Conservation (phyloP, 2,888 invertebrate species). For the Celastrina argiolus region DNA sequence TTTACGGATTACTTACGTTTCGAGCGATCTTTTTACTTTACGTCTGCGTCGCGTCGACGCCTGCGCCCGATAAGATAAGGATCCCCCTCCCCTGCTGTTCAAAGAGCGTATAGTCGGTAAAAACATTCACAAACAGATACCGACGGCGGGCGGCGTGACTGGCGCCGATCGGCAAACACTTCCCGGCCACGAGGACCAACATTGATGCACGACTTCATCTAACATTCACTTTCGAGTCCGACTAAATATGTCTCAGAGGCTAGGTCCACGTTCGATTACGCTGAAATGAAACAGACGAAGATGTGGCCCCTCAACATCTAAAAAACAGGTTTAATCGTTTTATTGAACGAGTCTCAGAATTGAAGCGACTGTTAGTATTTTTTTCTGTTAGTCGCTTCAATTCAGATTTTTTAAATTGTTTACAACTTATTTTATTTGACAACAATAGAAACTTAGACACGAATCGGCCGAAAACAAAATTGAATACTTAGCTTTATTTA, state of each 20-base stretch:
- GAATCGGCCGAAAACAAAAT: constrained; percentile 41
- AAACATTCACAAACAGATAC: constrained; percentile 62
- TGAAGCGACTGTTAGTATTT: constrained; percentile 30
- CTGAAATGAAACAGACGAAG: constrained; percentile 16
- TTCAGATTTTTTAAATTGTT: too few species aligned
- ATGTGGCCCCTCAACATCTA: constrained; percentile 14
- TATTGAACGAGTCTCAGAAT: constrained; percentile 36
- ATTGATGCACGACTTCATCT: constrained; percentile 49
- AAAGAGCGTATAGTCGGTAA: constrained; percentile 49
- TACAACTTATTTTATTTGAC: constrained; percentile 30
- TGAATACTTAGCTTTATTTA: constrained; percentile 44
- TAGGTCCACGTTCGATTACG: constrained; percentile 1
- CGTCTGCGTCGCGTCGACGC: constrained; percentile 48
- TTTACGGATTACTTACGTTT: constrained; percentile 29
- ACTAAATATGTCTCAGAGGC: constrained; percentile 18
- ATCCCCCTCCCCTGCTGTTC: constrained; percentile 34
- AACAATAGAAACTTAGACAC: constrained; percentile 37
- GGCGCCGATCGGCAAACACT: constrained; percentile 47
- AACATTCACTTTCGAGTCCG: constrained; percentile 35
- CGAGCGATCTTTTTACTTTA: constrained; percentile 40
- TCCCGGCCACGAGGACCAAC: constrained; percentile 37
- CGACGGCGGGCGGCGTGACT: constrained; percentile 42
- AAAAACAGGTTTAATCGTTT: constrained; percentile 23
- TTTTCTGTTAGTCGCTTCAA: too few species aligned
- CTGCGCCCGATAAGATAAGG: constrained; percentile 53